These are phyloP conservation scores for Chirona hameri DNA, from an alignment of 2,888 invertebrate species.

Conservation along the genomic window DNA sequence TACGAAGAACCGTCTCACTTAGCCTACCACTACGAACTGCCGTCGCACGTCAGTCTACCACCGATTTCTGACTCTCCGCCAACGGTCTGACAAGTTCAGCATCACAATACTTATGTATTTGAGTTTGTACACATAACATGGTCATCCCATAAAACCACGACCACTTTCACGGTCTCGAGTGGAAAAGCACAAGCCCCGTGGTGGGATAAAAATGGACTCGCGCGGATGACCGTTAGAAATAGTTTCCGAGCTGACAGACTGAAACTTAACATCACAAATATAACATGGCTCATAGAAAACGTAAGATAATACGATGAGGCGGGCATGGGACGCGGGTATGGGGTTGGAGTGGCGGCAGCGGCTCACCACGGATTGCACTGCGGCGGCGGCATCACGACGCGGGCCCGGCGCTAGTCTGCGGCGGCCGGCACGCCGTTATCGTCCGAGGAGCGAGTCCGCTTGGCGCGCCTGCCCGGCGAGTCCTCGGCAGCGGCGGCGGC, in stretches of 20 bases:
- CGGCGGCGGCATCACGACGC: neutral
- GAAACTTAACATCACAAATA: slow-evolving; percentile 22
- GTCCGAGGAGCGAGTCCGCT: slow-evolving; percentile 11
- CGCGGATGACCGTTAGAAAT: neutral
- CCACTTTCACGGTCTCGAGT: neutral
- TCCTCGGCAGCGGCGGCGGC: neutral
- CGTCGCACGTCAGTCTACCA: too few species aligned
- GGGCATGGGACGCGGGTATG: neutral
- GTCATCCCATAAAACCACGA: slow-evolving; percentile 11
- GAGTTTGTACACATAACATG: slow-evolving; percentile 10
- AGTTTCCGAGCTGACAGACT: neutral
- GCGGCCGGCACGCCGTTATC: neutral
- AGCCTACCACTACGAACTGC: too few species aligned
- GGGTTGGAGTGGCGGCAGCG: neutral
- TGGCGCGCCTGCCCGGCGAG: neutral
- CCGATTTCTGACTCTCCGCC: too few species aligned
- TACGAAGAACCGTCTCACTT: too few species aligned
- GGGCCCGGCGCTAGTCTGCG: neutral
- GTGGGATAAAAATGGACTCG: neutral
- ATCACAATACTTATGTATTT: neutral
- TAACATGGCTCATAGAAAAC: slow-evolving; percentile 11
- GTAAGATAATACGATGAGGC: neutral
- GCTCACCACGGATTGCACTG: neutral
- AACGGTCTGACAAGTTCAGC: neutral
- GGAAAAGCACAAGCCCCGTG: neutral